These are phyloP conservation scores for Plecturocebus donacophilus DNA, from an alignment of 2,113 vertebrate genomes.

Conservation along the genomic window DNA sequence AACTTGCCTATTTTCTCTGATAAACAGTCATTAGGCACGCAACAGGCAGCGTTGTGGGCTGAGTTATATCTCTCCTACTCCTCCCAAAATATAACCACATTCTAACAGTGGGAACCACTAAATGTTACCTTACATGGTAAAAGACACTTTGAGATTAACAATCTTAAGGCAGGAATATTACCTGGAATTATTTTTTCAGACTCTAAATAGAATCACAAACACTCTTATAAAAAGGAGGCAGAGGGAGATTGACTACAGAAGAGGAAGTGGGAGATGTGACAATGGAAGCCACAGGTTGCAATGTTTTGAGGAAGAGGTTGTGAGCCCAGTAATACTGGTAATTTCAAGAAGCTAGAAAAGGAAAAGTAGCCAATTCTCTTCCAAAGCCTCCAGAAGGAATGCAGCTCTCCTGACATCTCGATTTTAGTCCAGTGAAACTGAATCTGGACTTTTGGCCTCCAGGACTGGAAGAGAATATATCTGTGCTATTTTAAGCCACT, in stretches of 20 bases:
- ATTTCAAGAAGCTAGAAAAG: background rate
- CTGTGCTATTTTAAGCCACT: background rate
- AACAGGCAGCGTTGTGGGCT: too few species aligned
- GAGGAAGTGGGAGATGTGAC: background rate
- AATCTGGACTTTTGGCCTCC: background rate
- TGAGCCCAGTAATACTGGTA: fast-evolving
- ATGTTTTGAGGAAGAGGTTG: background rate
- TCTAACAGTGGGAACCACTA: background rate
- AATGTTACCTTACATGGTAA: background rate
- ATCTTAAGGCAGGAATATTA: background rate
- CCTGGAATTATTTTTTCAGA: background rate
- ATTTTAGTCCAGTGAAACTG: background rate
- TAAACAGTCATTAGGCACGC: too few species aligned
- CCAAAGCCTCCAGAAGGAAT: background rate
- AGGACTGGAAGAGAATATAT: background rate
- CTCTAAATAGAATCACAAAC: background rate
- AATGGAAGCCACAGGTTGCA: background rate
- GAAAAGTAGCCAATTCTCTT: background rate
- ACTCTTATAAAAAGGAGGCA: background rate
- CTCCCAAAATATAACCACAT: background rate
- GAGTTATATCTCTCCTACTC: too few species aligned
- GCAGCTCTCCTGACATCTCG: fast-evolving
- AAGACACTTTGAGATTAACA: background rate
- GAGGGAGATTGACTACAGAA: background rate
- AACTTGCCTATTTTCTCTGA: too few species aligned